phyloP scores from a whole-genome alignment of 1,140 invertebrate species.

The Anadara kagoshimensis region DNA sequence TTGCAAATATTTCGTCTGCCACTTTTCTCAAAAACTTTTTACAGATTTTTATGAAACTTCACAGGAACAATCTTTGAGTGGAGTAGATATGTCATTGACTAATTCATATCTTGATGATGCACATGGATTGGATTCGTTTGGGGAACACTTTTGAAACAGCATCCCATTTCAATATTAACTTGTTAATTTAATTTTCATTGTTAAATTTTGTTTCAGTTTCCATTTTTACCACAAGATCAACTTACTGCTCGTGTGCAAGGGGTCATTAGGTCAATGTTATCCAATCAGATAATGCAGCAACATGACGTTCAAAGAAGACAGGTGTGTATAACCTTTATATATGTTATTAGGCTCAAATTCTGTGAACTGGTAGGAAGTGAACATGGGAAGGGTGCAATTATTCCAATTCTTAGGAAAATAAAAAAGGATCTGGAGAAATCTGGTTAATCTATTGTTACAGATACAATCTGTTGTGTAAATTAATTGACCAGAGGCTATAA shows the following conservation, averaged over 20 bases:
- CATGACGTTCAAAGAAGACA: constrained; percentile 52
- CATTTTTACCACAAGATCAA: constrained; percentile 49
- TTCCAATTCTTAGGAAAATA: not conserved
- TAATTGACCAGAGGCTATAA: not conserved
- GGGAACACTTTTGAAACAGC: no score
- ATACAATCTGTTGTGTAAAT: no score
- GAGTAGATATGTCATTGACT: no score
- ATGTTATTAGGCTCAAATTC: no score
- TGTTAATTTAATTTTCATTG: not conserved
- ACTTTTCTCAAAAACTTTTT: no score
- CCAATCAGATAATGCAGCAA: constrained; percentile 56
- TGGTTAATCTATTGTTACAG: not conserved
- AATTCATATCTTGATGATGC: no score
- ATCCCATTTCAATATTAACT: no score
- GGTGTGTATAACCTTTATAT: constrained; percentile 17
- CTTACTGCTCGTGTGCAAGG: constrained; percentile 53
- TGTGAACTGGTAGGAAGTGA: no score
- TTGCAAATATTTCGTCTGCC: no score
- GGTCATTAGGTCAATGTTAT: constrained; percentile 51
- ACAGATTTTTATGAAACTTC: no score
- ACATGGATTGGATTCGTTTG: no score
- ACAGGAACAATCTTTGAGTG: no score
- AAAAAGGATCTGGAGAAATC: not conserved
- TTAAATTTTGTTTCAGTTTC: constrained; percentile 48
- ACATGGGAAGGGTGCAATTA: not conserved